Base-by-base conservation (phyloP, 2,888 invertebrate species). In the Clistopyga incitator region DNA sequence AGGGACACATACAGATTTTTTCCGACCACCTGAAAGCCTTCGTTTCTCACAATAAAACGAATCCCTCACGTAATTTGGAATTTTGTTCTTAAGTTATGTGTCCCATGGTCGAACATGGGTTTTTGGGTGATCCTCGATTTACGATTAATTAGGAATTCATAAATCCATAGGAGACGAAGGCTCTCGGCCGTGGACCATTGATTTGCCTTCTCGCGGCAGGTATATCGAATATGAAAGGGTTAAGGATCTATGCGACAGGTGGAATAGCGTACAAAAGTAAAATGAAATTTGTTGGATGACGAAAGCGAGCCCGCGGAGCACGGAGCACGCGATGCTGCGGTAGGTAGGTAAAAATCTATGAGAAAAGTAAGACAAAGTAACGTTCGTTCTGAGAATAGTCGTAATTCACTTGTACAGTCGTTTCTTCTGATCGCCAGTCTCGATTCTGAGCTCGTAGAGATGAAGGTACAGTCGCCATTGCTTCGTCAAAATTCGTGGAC, bases 81-180 rank as follows among this genome's bases (percentile, higher is more conserved):
- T 71, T 42, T 38, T 52, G 29, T 67, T 38, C 29, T 50, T 61
- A 72, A 82, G 79, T 83, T 72, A 83, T 80, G 61, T 59, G 54
- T 11, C 15, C 34, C 6, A 2, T 6, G 34, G n/a, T 23, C 56
- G 25, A 42, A 61, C 47, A 20, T 61, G 47, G 10, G 4, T 61
- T 54, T 54, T 54, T 52, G 20, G 52, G 34, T 70, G 67, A 70
- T 34, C 52, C 25, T 34, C 64, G 23, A 54, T 79, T 70, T 18
- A 76, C 65, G 71, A 80, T 83, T 83, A 79, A 83, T 83, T 80
- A 72, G 42, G 23, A 42, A 68, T 80, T 82, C 72, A 72, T 80
- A 72, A 83, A 77, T 65, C 83, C 67, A 71, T 61, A 76, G 59
- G 42, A 67, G 79, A 79, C 71, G 71, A 71, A 23, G 47, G 42